Percentiles rank a stretch among this genome's conserved stretches.
Evolutionary conservation across 2,797 vertebrate species (phyloP).

Genomic region (Manis pentadactyla): DNA sequence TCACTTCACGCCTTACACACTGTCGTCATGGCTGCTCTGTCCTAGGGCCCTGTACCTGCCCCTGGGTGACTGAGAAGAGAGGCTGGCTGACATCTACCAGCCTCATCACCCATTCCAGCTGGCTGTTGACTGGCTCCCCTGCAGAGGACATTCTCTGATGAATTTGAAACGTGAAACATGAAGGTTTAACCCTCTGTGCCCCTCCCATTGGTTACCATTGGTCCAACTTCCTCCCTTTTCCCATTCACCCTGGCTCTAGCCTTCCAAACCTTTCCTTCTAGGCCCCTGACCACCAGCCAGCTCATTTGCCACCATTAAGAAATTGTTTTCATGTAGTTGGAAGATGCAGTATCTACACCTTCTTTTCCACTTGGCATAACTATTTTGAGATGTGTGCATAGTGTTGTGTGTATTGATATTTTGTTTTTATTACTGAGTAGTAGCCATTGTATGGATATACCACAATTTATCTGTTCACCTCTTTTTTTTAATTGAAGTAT

Average conservation of each 20-base stretch:
- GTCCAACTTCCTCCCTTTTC: not conserved
- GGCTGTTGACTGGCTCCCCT: not conserved
- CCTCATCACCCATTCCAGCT: not conserved
- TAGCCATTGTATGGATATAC: not conserved
- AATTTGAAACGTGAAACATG: not conserved
- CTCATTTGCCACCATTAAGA: not conserved
- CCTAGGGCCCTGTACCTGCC: not conserved
- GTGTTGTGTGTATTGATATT: not conserved
- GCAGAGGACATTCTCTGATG: not conserved
- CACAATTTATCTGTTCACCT: not conserved
- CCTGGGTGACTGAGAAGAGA: too few species aligned
- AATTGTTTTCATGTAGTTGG: not conserved
- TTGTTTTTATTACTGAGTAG: not conserved
- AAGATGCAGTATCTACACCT: not conserved
- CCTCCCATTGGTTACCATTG: too few species aligned
- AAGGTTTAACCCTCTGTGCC: not conserved
- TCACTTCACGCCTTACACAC: not conserved
- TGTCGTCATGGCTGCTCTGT: not conserved
- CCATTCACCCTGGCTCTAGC: not conserved
- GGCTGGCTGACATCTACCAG: not conserved
- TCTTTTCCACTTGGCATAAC: not conserved
- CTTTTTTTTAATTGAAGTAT: not conserved
- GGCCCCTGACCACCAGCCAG: not conserved
- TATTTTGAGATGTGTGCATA: not conserved
- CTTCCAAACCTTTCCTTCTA: not conserved